phyloP scores from a whole-genome alignment of 2,888 invertebrate species.

The Hoplodrina blanda region DNA sequence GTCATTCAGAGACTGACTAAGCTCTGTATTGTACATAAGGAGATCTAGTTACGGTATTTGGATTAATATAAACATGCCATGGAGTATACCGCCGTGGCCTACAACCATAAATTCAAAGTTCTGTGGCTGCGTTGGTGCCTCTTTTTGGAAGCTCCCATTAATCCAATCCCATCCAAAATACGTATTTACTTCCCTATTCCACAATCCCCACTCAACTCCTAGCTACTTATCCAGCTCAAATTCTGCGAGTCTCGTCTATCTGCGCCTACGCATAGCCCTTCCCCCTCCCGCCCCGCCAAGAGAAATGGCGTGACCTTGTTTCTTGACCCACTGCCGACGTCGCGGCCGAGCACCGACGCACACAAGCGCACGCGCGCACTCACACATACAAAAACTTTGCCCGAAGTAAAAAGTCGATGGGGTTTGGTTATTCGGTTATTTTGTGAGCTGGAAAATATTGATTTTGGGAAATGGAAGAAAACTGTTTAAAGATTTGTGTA shows the following conservation, averaged over 20 bases:
- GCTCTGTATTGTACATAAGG: conserved; percentile 6
- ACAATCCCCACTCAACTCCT: conserved; percentile 23
- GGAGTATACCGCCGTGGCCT: not conserved
- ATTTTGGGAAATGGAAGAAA: conserved; percentile 6
- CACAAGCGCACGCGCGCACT: conserved; percentile 59
- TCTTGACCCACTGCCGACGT: conserved; percentile 89
- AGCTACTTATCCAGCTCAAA: conserved; percentile 53
- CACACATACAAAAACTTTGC: conserved; percentile 53
- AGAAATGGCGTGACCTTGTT: conserved; percentile 90
- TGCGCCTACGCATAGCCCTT: conserved; percentile 70
- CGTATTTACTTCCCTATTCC: conserved; percentile 3
- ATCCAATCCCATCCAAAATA: not conserved
- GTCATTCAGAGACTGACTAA: conserved; percentile 27
- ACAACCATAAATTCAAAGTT: not conserved
- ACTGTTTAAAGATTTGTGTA: too few species aligned
- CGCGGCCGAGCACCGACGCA: conserved; percentile 82
- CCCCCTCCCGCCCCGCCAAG: conserved; percentile 65
- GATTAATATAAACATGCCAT: not conserved
- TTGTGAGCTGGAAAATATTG: conserved; percentile 17
- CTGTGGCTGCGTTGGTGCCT: not conserved
- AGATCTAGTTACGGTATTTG: conserved; percentile 37
- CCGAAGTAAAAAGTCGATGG: conserved; percentile 46
- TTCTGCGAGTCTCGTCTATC: conserved; percentile 54
- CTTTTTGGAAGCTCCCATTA: not conserved
- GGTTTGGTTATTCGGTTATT: conserved; percentile 34